Percentiles rank a stretch among this genome's conserved stretches.
phyloP scores from a whole-genome alignment of 2,888 invertebrate genomes.

The Amblyjoppa fuscipennis region DNA sequence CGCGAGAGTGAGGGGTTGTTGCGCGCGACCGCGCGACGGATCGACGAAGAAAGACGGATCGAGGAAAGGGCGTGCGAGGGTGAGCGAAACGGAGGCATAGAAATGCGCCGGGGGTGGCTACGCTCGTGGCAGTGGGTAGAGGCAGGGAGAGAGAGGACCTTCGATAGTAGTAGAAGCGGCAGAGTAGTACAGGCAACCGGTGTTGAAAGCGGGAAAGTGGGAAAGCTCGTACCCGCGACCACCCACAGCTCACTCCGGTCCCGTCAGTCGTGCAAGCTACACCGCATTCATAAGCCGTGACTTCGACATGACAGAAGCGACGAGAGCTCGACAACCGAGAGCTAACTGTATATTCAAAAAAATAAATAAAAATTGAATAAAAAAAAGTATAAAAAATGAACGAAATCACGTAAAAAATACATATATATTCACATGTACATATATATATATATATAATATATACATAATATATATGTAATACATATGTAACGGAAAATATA shows the following conservation, averaged over 20 bases:
- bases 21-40: conserved; percentile 2
- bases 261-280: conserved; percentile 79
- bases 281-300: conserved; percentile 69
- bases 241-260: conserved; percentile 81
- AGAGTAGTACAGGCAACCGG: conserved; percentile 53
- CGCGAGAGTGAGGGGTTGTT: conserved; percentile 18
- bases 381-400: conserved; percentile 27
- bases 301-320: conserved; percentile 63
- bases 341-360: conserved; percentile 48
- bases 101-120: conserved; percentile 68
- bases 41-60: conserved; percentile 18
- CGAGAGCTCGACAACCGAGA: conserved; percentile 55
- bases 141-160: not conserved
- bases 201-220: conserved; percentile 76
- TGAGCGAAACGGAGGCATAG: conserved; percentile 54
- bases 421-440: no score
- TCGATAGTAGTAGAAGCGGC: conserved; percentile 15
- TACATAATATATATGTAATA: no score
- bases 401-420: not conserved
- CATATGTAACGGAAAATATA: not conserved
- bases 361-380: not conserved
- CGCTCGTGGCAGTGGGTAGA: conserved; percentile 61
- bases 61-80: conserved; percentile 7
- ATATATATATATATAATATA: no score
- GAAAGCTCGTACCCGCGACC: conserved; percentile 77